These are phyloP conservation scores for Stenopsyche tienmushanensis DNA, from an alignment of 1,140 invertebrate genomes.

Conservation along the genomic window DNA sequence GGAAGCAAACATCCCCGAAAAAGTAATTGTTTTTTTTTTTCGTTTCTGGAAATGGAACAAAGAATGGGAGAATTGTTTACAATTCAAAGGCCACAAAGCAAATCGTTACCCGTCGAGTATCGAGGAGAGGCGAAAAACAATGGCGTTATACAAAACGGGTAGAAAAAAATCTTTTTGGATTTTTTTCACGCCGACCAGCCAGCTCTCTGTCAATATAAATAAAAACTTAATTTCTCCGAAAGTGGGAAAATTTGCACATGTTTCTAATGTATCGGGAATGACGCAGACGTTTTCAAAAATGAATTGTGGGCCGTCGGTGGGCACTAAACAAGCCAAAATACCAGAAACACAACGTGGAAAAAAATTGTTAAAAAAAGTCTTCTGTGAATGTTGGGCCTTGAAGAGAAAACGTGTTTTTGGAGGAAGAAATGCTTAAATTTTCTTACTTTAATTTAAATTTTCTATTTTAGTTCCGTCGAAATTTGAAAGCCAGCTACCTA, in stretches of 20 bases:
- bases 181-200: slow-evolving; percentile 9
- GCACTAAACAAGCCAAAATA: too few relatives aligned
- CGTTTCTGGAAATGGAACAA: slow-evolving; percentile 1
- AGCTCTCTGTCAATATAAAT: slow-evolving; percentile 26
- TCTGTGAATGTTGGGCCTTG: too few relatives aligned
- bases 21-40: slow-evolving; percentile 22
- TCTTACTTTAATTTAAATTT: too few relatives aligned
- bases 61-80: slow-evolving; percentile 22
- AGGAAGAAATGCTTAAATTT: too few relatives aligned
- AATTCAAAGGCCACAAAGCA: slow-evolving; percentile 27
- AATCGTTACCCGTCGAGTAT: slow-evolving; percentile 23
- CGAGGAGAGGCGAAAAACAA: not conserved
- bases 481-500: too few relatives aligned
- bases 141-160: slow-evolving; percentile 7
- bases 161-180: slow-evolving; percentile 1
- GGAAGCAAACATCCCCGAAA: too few relatives aligned
- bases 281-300: too few relatives aligned
- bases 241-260: slow-evolving; percentile 14
- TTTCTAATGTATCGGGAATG: slow-evolving; percentile 10
- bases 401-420: too few relatives aligned
- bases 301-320: too few relatives aligned
- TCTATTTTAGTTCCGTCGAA: too few relatives aligned
- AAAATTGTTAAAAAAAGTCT: too few relatives aligned
- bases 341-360: too few relatives aligned
- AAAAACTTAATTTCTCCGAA: slow-evolving; percentile 18